Conservation (phyloP, 2,113 vertebrate genomes). For the Lasiurus borealis region DNA sequence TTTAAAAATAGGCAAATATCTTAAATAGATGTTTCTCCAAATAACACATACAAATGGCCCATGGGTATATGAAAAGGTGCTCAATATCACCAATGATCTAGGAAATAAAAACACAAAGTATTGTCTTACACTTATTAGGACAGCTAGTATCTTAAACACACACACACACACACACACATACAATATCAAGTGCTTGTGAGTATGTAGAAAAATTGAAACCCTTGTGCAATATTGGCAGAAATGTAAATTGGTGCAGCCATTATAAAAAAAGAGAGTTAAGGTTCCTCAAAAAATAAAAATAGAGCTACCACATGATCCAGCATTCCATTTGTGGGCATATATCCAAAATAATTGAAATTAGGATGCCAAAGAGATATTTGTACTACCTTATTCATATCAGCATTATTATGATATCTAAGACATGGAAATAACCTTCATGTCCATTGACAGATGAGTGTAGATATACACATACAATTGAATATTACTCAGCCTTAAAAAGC, state of each 20-base stretch:
- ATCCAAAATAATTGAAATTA: neutral
- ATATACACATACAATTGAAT: neutral
- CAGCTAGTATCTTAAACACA: neutral
- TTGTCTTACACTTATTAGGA: neutral
- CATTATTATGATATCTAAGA: neutral
- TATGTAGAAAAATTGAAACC: neutral
- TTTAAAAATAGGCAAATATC: neutral
- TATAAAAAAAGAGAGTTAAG: neutral
- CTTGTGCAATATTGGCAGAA: neutral
- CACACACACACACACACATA: too few relatives aligned
- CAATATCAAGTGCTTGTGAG: neutral
- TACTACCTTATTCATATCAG: neutral
- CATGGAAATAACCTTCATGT: neutral
- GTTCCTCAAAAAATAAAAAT: neutral
- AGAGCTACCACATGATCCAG: neutral
- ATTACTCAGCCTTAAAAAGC: neutral
- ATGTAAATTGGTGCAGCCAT: neutral
- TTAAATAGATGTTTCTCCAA: neutral
- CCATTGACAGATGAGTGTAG: neutral
- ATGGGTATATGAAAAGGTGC: neutral
- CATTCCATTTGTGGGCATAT: neutral
- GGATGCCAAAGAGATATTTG: neutral
- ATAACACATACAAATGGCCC: neutral
- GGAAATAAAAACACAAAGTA: neutral
- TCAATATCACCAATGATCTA: neutral